Evolutionary conservation across 2,888 invertebrate genomes (phyloP).

Genomic region (Brenthis hecate): DNA sequence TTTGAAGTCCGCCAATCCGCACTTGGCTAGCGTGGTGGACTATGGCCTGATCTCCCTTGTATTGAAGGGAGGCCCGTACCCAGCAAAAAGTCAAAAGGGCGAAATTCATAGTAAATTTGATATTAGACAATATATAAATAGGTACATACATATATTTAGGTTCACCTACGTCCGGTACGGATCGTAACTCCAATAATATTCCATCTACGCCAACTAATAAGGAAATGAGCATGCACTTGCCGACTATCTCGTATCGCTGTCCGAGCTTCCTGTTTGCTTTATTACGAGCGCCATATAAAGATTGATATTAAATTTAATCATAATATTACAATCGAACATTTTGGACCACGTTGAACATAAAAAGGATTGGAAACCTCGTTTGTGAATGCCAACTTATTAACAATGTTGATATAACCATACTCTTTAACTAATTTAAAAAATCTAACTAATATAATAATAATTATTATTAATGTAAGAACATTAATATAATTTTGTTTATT

Average conservation of each 20-base stretch:
- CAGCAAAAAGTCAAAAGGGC: no score
- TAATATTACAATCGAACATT: conserved; percentile 12
- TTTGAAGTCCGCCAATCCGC: no score
- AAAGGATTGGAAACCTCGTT: neutral
- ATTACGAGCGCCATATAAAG: conserved; percentile 36
- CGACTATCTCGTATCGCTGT: conserved; percentile 50
- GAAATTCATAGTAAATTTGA: neutral
- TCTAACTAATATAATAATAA: no score
- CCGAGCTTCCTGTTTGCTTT: conserved; percentile 46
- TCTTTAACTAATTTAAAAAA: no score
- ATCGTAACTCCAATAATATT: conserved; percentile 42
- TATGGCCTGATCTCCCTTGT: no score
- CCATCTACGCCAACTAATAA: conserved; percentile 49
- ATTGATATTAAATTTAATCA: conserved; percentile 35
- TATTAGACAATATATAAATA: neutral
- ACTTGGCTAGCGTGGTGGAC: no score
- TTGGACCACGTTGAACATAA: neutral
- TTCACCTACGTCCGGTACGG: conserved; percentile 30
- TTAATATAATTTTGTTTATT: no score
- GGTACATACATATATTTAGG: conserved; percentile 24
- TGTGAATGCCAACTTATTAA: neutral
- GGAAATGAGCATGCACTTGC: conserved; percentile 51
- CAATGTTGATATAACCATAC: no score
- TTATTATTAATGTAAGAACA: no score
- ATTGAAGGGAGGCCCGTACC: no score